Base-by-base conservation (phyloP, 2,888 invertebrate genomes). In the Halictus ligatus region DNA sequence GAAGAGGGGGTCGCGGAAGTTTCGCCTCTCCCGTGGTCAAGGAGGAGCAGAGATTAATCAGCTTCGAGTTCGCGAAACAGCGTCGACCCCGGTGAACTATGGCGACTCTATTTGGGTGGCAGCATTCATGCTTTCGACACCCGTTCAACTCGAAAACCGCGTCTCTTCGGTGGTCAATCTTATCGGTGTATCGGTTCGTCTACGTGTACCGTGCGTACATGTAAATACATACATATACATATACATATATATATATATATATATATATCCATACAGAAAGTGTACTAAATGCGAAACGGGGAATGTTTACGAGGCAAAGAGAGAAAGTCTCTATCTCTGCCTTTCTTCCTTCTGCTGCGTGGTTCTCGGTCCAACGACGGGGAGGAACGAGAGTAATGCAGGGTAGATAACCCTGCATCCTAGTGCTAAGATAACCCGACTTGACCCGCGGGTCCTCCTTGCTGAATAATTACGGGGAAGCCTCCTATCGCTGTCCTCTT, bases 381-480 rank as follows among this genome's bases (percentile, higher is more conserved):
- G 90, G 84, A 90, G 92, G 89, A 89, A 92, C 88, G 89, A 89
- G 91, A 92, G 92, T 93, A 92, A 93, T 92, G 92, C 92, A 92
- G 93, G 92, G 92, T 92, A 94, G 94, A 94, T 94, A 94, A 94
- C 94, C 94, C 92, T 90, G 94, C 93, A 93, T 94, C 94, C 94
- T 94, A 94, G 93, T 92, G 89, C 90, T 87, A 91, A 91, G 91
- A 91, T 91, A 91, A 91, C 91, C 90, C 86, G 91, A 91, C 89
- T 91, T 91, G 91, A 91, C 89, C 89, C 90, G 91, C 90, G 91
- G 91, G 91, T 91, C 91, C 91, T 90, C 88, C 90, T 92, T 92
- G 94, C 94, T 95, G 94, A 95, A 95, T 95, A 95, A 95, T 95
- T 95, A 94, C 94, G 94, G 93, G 93, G 93, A 94, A 93, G 93